Conservation (phyloP, 2,888 invertebrate genomes). For the Dermolepida albohirtum region DNA sequence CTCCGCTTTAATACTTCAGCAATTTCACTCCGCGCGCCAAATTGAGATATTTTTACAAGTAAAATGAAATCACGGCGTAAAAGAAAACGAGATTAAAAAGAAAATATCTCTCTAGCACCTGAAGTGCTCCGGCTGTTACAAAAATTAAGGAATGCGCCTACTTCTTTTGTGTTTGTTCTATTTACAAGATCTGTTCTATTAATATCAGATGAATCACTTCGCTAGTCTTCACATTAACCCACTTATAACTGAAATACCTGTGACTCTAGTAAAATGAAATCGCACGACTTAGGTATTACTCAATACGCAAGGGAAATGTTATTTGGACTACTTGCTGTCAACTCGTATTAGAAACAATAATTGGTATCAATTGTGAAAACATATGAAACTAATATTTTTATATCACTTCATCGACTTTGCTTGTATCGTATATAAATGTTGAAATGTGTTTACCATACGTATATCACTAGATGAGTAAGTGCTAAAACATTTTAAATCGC, state of each 20-base stretch:
- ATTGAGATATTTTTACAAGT: slow-evolving; percentile 34
- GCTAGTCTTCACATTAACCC: slow-evolving; percentile 16
- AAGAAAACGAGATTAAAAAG: slow-evolving; percentile 22
- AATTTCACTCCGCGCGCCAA: slow-evolving; percentile 21
- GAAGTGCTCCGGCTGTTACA: slow-evolving; percentile 7
- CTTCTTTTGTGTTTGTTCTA: slow-evolving; percentile 29
- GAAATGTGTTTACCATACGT: too few relatives aligned
- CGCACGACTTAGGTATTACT: background rate
- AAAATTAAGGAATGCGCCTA: background rate
- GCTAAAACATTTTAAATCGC: too few relatives aligned
- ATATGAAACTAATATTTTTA: background rate
- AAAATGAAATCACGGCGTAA: slow-evolving; percentile 21
- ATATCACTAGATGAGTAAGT: too few relatives aligned
- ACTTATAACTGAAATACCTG: slow-evolving; percentile 24
- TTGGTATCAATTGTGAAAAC: background rate
- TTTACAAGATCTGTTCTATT: slow-evolving; percentile 18
- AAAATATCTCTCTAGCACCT: slow-evolving; percentile 13
- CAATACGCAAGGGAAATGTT: slow-evolving; percentile 3
- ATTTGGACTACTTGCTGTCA: slow-evolving; percentile 16
- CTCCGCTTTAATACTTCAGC: slow-evolving; percentile 18
- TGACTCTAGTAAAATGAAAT: slow-evolving; percentile 22
- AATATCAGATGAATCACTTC: slow-evolving; percentile 24
- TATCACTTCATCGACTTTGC: too few relatives aligned
- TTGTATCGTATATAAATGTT: background rate
- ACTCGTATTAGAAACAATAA: slow-evolving; percentile 16